These are phyloP conservation scores for Hyles euphorbiae DNA, from an alignment of 1,140 invertebrate species.

Conservation along the genomic window DNA sequence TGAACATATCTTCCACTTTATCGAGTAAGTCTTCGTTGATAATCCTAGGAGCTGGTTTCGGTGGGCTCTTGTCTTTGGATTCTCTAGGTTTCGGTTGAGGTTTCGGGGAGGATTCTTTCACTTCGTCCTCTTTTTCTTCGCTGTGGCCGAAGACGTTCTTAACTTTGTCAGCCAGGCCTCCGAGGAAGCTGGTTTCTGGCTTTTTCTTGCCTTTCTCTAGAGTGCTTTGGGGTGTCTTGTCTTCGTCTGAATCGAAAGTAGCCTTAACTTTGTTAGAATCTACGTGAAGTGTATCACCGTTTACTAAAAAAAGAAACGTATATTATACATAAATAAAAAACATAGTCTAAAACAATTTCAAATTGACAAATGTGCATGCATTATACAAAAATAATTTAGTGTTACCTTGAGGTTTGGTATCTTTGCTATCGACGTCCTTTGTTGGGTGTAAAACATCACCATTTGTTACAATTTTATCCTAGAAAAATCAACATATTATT, in stretches of 20 bases:
- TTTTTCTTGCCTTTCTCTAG: constrained; percentile 67
- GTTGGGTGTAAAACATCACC: constrained; percentile 53
- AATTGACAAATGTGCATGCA: not conserved
- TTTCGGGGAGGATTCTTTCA: constrained; percentile 52
- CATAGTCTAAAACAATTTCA: not conserved
- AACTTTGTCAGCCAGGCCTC: constrained; percentile 62
- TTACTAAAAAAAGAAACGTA: constrained; percentile 39
- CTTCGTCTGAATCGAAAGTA: constrained; percentile 73
- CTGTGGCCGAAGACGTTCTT: constrained; percentile 59
- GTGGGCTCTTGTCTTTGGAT: constrained; percentile 50
- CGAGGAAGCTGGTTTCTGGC: constrained; percentile 53
- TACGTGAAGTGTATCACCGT: constrained; percentile 58
- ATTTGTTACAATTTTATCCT: constrained; percentile 60
- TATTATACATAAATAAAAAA: not conserved
- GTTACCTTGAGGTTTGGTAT: constrained; percentile 54
- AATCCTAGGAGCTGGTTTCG: constrained; percentile 63
- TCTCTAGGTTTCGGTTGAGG: constrained; percentile 56
- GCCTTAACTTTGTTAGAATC: constrained; percentile 69
- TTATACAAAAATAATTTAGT: not conserved
- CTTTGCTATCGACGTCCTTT: constrained; percentile 40
- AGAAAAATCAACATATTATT: constrained; percentile 19
- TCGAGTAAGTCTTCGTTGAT: constrained; percentile 67
- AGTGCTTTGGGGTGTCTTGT: constrained; percentile 67
- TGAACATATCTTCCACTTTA: constrained; percentile 74
- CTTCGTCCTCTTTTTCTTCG: constrained; percentile 54